Percentiles rank a stretch among this genome's conserved stretches.
phyloP scores from a whole-genome alignment of 2,113 vertebrate genomes.

The Rhabdornis inornatus region DNA sequence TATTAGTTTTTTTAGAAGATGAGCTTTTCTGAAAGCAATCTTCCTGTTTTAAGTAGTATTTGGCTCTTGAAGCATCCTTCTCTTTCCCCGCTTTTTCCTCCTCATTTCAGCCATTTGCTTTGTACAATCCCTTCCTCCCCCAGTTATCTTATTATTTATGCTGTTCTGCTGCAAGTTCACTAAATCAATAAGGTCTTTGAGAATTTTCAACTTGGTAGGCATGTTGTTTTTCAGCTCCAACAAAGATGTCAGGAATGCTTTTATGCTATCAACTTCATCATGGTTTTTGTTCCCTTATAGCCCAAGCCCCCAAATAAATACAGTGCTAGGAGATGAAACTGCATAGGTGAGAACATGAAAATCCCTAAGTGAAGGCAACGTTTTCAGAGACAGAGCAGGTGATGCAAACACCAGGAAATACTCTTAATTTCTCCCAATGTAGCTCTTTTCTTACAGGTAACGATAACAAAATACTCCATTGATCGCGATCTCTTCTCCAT shows the following conservation, averaged over 20 bases:
- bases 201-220: not conserved
- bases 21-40: not conserved
- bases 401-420: not conserved
- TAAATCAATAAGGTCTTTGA: not conserved
- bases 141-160: not conserved
- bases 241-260: not conserved
- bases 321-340: not conserved
- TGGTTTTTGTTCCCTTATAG: not conserved
- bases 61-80: not conserved
- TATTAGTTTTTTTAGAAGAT: not conserved
- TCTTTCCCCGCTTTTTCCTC: not conserved
- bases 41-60: not conserved
- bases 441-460: not conserved
- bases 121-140: not conserved
- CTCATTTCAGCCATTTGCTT: not conserved
- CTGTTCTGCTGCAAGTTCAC: not conserved
- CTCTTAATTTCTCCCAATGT: not conserved
- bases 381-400: not conserved
- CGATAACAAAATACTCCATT: not conserved
- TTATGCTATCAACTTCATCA: not conserved
- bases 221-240: not conserved
- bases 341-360: not conserved
- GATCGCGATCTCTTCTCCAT: not conserved
- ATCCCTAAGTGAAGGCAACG: not conserved
- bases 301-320: not conserved